Base-by-base conservation (phyloP, 2,888 invertebrate species). In the Drosophila affinis region DNA sequence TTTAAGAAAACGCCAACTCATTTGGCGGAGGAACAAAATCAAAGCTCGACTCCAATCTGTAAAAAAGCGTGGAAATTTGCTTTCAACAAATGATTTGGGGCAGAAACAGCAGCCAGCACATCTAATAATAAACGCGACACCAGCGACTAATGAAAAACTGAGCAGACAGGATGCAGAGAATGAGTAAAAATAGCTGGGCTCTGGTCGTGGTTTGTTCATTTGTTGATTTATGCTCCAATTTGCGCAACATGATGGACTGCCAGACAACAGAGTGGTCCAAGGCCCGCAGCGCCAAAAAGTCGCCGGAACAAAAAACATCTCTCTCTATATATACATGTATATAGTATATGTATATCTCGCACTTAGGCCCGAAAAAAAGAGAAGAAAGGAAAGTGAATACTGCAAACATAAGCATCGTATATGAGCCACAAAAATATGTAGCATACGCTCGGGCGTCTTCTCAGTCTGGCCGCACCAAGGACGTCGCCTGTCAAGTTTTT, bases 171-270 rank as follows among this genome's bases (percentile, higher is more conserved):
- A 52, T 63, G 27, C 44, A 39, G 60, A 62, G 54, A 67, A 65
- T 60, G 59, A 70, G 57, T 68, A 68, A 75, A 81, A 79, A 77
- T 74, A 82, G 69, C 72, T 53, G 53, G 29, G 51, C 51, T 44
- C 12, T 60, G 75, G 63, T 55, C 68, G 80, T 63, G 58, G 71
- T 62, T 71, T 75, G 78, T 62, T 75, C 71, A 81, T 78, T 74
- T 55, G 74, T 72, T 88, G 85, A 85, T 85, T 85, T 85, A 85
- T 85, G 75, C 71, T 51, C 75, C 77, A 89, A 87, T 87, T 85
- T 85, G 72, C 58, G 52, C 81, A 84, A 76, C 70, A 81, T 78
- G 87, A 84, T 84, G 76, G 73, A 68, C 70, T 51, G 67, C 73
- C 68, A 63, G 64, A 44, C 61, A 52, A 34, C 56, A 51, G 54